These are phyloP conservation scores for Drosophila buzzatii DNA, from an alignment of 2,888 invertebrate genomes.

Conservation along the genomic window DNA sequence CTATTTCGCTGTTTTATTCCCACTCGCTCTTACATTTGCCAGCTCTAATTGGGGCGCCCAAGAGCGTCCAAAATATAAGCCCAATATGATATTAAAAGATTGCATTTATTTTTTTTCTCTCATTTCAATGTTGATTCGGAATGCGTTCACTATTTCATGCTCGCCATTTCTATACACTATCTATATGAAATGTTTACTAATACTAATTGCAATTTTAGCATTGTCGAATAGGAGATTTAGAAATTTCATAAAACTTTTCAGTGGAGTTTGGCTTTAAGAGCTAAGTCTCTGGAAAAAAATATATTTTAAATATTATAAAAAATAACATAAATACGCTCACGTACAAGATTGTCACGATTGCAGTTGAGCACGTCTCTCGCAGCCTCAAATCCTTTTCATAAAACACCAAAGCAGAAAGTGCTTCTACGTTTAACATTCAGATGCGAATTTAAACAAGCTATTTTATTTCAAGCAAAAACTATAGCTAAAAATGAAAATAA, in stretches of 20 bases:
- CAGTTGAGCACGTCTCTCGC: conserved; percentile 12
- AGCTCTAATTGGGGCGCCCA: conserved; percentile 19
- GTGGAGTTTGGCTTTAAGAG: background rate
- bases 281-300: background rate
- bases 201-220: background rate
- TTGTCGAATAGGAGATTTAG: background rate
- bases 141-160: background rate
- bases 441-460: background rate
- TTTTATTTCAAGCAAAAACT: background rate
- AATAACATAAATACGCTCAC: conserved; percentile 11
- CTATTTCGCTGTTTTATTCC: conserved; percentile 27
- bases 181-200: background rate
- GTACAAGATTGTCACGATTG: conserved; percentile 21
- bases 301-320: background rate
- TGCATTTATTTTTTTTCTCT: conserved; percentile 18
- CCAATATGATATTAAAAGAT: conserved; percentile 8
- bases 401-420: conserved; percentile 27
- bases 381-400: conserved; percentile 19
- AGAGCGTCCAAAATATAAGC: conserved; percentile 16
- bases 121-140: conserved; percentile 14
- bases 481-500: background rate
- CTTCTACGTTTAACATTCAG: conserved; percentile 1
- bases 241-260: background rate
- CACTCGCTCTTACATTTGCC: conserved; percentile 53
- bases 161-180: background rate